Conservation (phyloP, 2,888 invertebrate genomes). For the Malachius bipustulatus region DNA sequence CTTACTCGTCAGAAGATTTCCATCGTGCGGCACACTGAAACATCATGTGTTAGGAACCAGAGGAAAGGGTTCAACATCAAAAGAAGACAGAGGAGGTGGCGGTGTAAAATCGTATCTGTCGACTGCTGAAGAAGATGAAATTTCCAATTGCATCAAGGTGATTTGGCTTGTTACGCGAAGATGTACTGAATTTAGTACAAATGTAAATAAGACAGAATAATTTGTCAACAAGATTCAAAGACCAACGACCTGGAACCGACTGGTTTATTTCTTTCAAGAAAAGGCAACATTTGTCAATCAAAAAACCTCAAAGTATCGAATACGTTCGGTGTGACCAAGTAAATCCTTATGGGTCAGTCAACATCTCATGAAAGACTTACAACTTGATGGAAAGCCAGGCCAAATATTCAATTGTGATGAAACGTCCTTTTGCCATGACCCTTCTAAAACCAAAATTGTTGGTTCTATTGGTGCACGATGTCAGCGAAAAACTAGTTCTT, state of each 20-base stretch:
- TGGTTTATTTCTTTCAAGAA: conserved; percentile 22
- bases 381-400: conserved; percentile 15
- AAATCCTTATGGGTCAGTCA: conserved; percentile 22
- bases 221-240: conserved; percentile 23
- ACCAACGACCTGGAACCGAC: conserved; percentile 22
- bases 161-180: too few species aligned
- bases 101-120: too few species aligned
- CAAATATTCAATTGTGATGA: conserved; percentile 22
- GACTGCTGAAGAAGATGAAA: too few species aligned
- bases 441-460: conserved; percentile 17
- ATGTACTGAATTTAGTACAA: too few species aligned
- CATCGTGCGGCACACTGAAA: too few species aligned
- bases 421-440: conserved; percentile 13
- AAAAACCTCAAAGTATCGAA: conserved; percentile 29
- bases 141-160: too few species aligned
- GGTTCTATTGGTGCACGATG: conserved; percentile 11
- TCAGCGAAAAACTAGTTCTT: conserved; percentile 10
- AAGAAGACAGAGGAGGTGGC: too few species aligned
- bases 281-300: conserved; percentile 24
- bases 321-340: conserved; percentile 21
- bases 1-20: too few species aligned
- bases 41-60: too few species aligned
- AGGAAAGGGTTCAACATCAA: too few species aligned
- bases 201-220: too few species aligned
- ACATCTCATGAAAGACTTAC: conserved; percentile 15